These are phyloP conservation scores for Bombus confusus DNA, from an alignment of 1,140 invertebrate species.

Conservation along the genomic window DNA sequence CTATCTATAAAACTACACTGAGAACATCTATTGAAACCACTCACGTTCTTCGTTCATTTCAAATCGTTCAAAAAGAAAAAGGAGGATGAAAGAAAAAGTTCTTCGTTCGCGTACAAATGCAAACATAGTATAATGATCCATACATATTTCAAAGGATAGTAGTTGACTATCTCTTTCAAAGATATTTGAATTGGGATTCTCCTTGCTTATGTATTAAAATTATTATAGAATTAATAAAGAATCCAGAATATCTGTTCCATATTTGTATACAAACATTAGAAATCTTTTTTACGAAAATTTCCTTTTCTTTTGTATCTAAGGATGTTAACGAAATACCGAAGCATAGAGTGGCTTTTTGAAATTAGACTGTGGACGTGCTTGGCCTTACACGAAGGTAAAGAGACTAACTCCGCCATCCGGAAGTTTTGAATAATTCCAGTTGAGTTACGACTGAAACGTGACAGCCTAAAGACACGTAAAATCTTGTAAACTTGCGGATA, in stretches of 20 bases:
- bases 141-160: not conserved
- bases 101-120: too few relatives aligned
- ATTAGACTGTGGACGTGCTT: not conserved
- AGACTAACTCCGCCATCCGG: not conserved
- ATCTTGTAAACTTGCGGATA: not conserved
- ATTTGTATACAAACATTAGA: not conserved
- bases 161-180: not conserved
- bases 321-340: not conserved
- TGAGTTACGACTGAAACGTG: not conserved
- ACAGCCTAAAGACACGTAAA: not conserved
- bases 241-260: not conserved
- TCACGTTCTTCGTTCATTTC: not conserved
- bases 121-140: not conserved
- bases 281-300: not conserved
- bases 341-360: too few relatives aligned
- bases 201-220: not conserved
- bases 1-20: constrained; percentile 5
- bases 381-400: not conserved
- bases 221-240: not conserved
- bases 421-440: not conserved
- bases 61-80: too few relatives aligned
- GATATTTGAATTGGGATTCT: not conserved
- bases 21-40: not conserved
- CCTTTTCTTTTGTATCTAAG: not conserved
- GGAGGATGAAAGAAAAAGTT: not conserved